Evolutionary conservation across 2,797 vertebrate species (phyloP).

Genomic region (Harpagifer antarcticus): DNA sequence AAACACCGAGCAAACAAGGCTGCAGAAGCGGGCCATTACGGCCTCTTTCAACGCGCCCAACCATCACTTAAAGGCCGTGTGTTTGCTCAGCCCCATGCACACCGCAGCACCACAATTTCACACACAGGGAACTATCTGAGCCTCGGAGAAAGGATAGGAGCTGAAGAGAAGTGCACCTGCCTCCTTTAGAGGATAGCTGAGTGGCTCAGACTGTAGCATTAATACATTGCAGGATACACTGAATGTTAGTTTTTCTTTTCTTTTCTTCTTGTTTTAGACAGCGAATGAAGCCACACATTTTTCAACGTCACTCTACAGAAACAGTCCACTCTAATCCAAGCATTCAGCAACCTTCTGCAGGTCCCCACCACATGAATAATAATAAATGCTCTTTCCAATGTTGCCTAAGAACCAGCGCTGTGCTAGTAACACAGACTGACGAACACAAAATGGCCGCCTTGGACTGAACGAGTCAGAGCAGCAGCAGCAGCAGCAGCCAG

Average conservation of each 20-base stretch:
- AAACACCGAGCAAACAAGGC: slow-evolving; percentile 79
- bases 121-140: slow-evolving; percentile 57
- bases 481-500: slow-evolving; percentile 42
- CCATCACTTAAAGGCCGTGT: slow-evolving; percentile 59
- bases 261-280: neutral
- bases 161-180: slow-evolving; percentile 55
- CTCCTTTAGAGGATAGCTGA: slow-evolving; percentile 8
- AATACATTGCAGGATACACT: neutral
- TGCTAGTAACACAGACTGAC: slow-evolving; percentile 47
- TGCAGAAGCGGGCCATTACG: slow-evolving; percentile 60
- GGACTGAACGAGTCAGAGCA: slow-evolving; percentile 62
- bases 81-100: slow-evolving; percentile 64
- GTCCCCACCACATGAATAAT: slow-evolving; percentile 36
- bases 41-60: slow-evolving; percentile 64
- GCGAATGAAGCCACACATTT: neutral
- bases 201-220: neutral
- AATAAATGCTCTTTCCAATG: slow-evolving; percentile 31
- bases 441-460: slow-evolving; percentile 81
- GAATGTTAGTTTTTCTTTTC: neutral
- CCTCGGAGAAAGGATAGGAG: slow-evolving; percentile 38
- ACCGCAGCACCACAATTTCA: slow-evolving; percentile 43
- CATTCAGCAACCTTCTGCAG: neutral
- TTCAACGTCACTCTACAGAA: neutral
- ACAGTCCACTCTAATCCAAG: slow-evolving; percentile 13
- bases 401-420: slow-evolving; percentile 44